A percentile compares a stretch with the other conserved stretches of the same genome.
These are phyloP conservation scores for Takifugu flavidus DNA, from an alignment of 2,113 vertebrate genomes.

Conservation along the genomic window DNA sequence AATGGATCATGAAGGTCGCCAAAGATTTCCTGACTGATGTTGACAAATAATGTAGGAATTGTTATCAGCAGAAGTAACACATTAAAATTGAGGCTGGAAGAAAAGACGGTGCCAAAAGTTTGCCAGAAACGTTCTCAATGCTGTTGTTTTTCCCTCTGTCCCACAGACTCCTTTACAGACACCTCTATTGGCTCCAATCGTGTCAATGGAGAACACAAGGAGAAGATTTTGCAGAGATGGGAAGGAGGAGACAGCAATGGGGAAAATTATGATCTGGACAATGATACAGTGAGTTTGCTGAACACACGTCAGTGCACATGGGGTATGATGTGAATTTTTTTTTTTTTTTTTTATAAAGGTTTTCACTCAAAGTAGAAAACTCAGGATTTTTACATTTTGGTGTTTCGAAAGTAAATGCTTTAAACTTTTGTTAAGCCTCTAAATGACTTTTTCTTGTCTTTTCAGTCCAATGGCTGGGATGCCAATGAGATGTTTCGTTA, in stretches of 20 bases:
- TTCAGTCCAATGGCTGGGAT: conserved; percentile 90
- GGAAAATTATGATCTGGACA: conserved; percentile 87
- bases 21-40: too few relatives aligned
- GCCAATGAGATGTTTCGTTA: conserved; percentile 92
- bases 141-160: background rate
- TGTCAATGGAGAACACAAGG: conserved; percentile 89
- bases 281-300: conserved; percentile 77
- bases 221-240: conserved; percentile 89
- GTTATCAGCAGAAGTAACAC: too few relatives aligned
- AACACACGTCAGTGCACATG: background rate
- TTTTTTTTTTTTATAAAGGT: too few relatives aligned
- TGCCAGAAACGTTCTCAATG: background rate
- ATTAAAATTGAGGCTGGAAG: background rate
- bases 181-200: conserved; percentile 82
- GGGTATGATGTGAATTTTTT: too few relatives aligned
- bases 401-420: too few relatives aligned
- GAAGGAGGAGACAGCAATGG: conserved; percentile 88
- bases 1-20: too few relatives aligned
- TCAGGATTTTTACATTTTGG: background rate
- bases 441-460: background rate
- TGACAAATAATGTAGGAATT: too few relatives aligned
- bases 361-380: too few relatives aligned
- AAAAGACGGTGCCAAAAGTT: background rate
- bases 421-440: background rate
- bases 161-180: conserved; percentile 86